phyloP scores from a whole-genome alignment of 2,113 vertebrate species.

The Forbesichthys papilliferus region DNA sequence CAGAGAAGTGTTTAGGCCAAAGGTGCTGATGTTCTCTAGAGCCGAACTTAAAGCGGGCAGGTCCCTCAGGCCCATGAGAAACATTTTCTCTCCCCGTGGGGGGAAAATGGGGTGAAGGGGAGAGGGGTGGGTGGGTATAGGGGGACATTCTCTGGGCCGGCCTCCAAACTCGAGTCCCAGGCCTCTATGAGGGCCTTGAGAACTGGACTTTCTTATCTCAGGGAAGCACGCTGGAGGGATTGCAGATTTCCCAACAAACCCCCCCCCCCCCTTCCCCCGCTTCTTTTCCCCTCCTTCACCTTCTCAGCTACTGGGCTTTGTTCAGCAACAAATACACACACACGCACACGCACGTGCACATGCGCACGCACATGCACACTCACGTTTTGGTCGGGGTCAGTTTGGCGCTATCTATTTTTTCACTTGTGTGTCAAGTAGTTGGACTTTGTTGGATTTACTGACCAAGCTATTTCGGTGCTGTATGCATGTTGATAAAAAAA shows the following conservation, averaged over 20 bases:
- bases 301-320: constrained; percentile 46
- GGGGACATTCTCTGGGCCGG: constrained; percentile 44
- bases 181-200: constrained; percentile 61
- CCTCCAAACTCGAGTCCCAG: constrained; percentile 55
- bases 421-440: not conserved
- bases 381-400: constrained; percentile 10
- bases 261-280: constrained; percentile 3
- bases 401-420: constrained; percentile 16
- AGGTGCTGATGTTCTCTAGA: constrained; percentile 48
- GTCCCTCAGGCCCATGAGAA: constrained; percentile 48
- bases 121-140: not conserved
- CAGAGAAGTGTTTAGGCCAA: constrained; percentile 62
- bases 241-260: constrained; percentile 55
- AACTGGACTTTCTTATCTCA: constrained; percentile 68
- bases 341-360: not conserved
- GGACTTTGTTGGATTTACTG: not conserved
- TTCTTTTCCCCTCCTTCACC: constrained; percentile 9
- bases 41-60: constrained; percentile 13
- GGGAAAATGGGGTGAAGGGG: not conserved
- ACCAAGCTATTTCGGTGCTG: too few relatives aligned
- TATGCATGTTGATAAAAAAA: too few relatives aligned
- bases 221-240: constrained; percentile 76
- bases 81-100: constrained; percentile 4
- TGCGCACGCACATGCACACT: constrained; percentile 21
- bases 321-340: constrained; percentile 16